Base-by-base conservation (phyloP, 2,888 invertebrate species). In the Drosophila aldrichi region DNA sequence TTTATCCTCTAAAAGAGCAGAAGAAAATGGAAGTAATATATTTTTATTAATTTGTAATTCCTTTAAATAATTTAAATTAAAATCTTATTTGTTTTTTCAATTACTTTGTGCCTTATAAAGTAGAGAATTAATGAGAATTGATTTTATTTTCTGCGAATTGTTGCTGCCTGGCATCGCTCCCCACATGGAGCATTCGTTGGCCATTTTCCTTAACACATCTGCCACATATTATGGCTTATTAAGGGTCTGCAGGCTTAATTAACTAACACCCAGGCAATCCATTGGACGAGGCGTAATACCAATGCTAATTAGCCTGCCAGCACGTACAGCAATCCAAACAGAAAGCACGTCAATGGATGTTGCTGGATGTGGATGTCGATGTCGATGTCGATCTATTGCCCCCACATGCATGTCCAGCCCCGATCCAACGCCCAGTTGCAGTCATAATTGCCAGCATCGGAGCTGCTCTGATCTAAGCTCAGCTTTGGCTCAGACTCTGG, bases 241-340 rank as follows among this genome's bases (percentile, higher is more conserved):
- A 88, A 60, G 74, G 63, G 58, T 73, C 73, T 73, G 73, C 57
- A 54, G 79, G 58, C 81, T 73, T 85, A 89, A 85, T 85, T 87
- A 83, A 85, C 79, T 84, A 89, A 85, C 84, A 85, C 89, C 89
- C 88, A 74, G 81, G 59, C 81, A 64, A 74, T 81, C 54, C 18
- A 68, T 60, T 61, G 67, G 56, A 52, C 49, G 57, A 69, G 74
- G 68, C 65, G 74, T 59, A 62, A 73, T 65, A 56, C 49, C 36
- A 60, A 38, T 40, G 63, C 87, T 85, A 85, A 85, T 85, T 85
- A 85, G 84, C 72, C 89, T 81, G 74, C 89, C 84, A 89, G 88
- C 89, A 85, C 89, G 84, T 85, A 85, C 74, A 44, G 46, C 83
- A 78, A 81, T 70, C 78, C 83, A 86, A 86, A 87, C 81, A 88